Conservation (phyloP, 2,797 vertebrate species). For the Sparidentex hasta region DNA sequence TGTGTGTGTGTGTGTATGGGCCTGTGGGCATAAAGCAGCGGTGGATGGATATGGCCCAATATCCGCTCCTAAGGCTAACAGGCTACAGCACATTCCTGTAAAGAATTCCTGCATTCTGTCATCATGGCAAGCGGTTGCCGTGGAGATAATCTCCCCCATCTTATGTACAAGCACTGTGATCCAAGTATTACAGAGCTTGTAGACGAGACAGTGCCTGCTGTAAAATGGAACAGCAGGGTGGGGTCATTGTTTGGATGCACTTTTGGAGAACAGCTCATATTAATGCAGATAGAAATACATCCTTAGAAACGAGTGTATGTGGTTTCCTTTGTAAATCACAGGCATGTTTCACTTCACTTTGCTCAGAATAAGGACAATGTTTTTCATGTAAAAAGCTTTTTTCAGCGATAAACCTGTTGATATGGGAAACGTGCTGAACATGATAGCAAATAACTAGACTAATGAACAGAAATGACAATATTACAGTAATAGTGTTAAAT, state of each 20-base stretch:
- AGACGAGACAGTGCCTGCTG: neutral
- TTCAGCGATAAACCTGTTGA: no score
- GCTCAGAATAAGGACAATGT: no score
- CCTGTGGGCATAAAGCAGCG: neutral
- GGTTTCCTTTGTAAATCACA: neutral
- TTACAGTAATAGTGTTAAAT: neutral
- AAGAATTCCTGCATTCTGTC: slow-evolving; percentile 6
- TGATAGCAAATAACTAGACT: no score
- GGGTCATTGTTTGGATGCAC: neutral
- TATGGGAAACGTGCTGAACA: neutral
- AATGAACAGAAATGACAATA: neutral
- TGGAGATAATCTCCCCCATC: slow-evolving; percentile 49
- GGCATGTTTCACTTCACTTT: neutral
- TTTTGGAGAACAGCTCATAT: neutral
- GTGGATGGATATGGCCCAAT: neutral
- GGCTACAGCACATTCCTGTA: slow-evolving; percentile 1
- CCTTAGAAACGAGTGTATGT: neutral
- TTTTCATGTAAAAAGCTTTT: no score
- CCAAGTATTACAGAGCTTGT: neutral
- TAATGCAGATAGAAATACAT: neutral
- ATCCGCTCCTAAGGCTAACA: neutral
- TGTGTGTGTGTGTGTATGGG: neutral
- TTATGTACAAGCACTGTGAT: neutral
- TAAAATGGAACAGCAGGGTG: neutral
- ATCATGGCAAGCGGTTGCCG: slow-evolving; percentile 31